These are phyloP conservation scores for Podarcis cretensis DNA, from an alignment of 2,113 vertebrate species.

Conservation along the genomic window DNA sequence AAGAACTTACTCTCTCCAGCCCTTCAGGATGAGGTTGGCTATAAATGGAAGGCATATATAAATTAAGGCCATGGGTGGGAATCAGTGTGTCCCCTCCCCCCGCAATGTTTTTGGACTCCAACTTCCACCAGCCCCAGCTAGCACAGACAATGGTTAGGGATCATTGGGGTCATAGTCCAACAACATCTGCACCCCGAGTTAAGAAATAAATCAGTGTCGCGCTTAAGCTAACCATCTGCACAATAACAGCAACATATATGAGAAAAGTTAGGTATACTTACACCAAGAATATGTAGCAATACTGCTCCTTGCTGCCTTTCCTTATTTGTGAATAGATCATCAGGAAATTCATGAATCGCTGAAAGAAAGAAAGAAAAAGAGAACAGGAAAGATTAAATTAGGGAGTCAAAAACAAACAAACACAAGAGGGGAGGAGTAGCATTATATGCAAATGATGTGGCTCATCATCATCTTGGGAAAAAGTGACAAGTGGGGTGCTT, in stretches of 20 bases:
- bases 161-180: too few relatives aligned
- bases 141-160: too few relatives aligned
- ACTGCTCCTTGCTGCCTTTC: slow-evolving; percentile 89
- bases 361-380: slow-evolving; percentile 39
- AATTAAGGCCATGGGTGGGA: too few relatives aligned
- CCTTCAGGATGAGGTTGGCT: background rate
- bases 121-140: too few relatives aligned
- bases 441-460: too few relatives aligned
- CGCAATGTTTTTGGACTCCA: too few relatives aligned
- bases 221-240: background rate
- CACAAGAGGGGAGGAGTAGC: too few relatives aligned
- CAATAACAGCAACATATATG: background rate
- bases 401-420: background rate
- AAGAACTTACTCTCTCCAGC: background rate
- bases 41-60: background rate
- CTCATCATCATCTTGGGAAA: too few relatives aligned
- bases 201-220: background rate
- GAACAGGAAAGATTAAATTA: background rate
- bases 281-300: slow-evolving; percentile 90
- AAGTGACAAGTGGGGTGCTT: too few relatives aligned
- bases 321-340: slow-evolving; percentile 89
- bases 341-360: slow-evolving; percentile 95
- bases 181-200: background rate
- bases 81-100: too few relatives aligned
- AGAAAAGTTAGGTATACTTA: slow-evolving; percentile 71